Conservation (phyloP, 2,113 vertebrate species). For the Onychostruthus taczanowskii region DNA sequence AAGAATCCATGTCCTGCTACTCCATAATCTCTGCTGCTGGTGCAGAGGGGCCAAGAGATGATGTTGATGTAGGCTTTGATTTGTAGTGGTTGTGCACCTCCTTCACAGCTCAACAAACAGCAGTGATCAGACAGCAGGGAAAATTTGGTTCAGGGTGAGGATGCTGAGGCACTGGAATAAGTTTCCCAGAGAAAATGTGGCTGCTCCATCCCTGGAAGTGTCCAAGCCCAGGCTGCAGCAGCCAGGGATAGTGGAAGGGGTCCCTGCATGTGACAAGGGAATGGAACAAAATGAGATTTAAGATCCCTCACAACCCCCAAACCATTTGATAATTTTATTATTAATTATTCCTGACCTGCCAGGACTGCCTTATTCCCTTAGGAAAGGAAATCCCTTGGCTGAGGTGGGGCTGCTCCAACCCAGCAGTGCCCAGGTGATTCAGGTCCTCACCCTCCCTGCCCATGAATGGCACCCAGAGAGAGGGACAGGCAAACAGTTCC, state of each 20-base stretch:
- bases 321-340: neutral
- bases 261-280: neutral
- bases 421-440: neutral
- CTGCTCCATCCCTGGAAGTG: neutral
- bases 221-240: neutral
- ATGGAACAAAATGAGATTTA: neutral
- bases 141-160: neutral
- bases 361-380: neutral
- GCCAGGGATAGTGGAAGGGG: neutral
- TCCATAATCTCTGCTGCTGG: neutral
- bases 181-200: neutral
- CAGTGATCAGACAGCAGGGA: neutral
- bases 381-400: neutral
- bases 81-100: rapidly evolving
- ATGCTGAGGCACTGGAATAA: neutral
- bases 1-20: neutral
- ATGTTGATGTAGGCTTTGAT: neutral
- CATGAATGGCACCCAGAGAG: rapidly evolving
- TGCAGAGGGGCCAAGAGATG: neutral
- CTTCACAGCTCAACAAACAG: neutral
- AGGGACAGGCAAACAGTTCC: neutral
- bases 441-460: neutral
- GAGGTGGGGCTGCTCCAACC: neutral
- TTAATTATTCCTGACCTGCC: neutral
- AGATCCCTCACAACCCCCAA: neutral